Evolutionary conservation across 2,888 invertebrate species (phyloP).

Genomic region (Chironomus riparius): DNA sequence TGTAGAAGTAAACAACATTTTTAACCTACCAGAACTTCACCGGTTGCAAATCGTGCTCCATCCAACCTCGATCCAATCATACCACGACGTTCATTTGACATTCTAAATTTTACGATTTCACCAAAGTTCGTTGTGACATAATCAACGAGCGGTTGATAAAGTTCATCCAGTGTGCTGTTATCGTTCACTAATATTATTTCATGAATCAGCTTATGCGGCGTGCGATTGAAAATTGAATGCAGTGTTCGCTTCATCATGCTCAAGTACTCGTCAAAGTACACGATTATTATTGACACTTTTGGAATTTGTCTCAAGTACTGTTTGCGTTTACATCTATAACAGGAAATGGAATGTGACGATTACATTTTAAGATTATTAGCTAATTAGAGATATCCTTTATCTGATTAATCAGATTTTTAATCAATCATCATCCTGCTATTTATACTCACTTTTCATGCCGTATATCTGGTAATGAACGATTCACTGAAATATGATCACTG

Average conservation of each 20-base stretch:
- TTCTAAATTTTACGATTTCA: constrained; percentile 57
- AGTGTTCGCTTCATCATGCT: constrained; percentile 20
- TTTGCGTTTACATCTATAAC: constrained; percentile 9
- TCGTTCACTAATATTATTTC: constrained; percentile 46
- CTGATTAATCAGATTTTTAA: too few species aligned
- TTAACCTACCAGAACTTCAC: constrained; percentile 64
- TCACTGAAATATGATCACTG: constrained; percentile 20
- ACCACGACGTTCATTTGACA: constrained; percentile 74
- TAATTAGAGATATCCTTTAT: too few species aligned
- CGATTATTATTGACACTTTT: constrained; percentile 10
- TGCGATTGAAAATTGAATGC: constrained; percentile 21
- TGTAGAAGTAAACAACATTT: neutral
- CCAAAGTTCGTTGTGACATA: constrained; percentile 36
- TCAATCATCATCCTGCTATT: neutral
- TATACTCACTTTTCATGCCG: neutral
- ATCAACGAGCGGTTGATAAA: constrained; percentile 41
- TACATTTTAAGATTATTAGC: too few species aligned
- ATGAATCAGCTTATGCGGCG: constrained; percentile 10
- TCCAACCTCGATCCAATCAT: constrained; percentile 79
- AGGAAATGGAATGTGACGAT: too few species aligned
- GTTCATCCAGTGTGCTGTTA: constrained; percentile 43
- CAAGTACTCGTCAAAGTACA: constrained; percentile 7
- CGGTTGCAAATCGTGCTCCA: constrained; percentile 74
- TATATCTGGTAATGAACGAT: constrained; percentile 15
- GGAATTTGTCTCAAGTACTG: neutral